phyloP scores from a whole-genome alignment of 2,797 vertebrate species.

The Thaleichthys pacificus region DNA sequence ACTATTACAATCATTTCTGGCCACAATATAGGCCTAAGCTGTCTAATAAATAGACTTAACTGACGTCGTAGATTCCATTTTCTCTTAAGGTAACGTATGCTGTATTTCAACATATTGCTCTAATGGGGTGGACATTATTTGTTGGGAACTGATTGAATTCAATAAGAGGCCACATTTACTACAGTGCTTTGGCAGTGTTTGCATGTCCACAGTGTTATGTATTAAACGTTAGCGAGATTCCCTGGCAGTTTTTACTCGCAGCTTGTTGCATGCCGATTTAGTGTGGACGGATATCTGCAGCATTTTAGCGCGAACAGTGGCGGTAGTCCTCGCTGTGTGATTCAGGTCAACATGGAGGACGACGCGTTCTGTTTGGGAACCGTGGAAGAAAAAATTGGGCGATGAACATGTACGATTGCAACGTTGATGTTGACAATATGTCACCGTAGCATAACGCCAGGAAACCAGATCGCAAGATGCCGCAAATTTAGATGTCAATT shows the following conservation, averaged over 20 bases:
- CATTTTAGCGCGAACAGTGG: slow-evolving; percentile 11
- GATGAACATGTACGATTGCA: background rate
- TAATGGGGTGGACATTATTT: background rate
- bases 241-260: too few relatives aligned
- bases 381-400: background rate
- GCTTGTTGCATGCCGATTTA: background rate
- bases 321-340: background rate
- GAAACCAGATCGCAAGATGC: background rate
- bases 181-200: background rate
- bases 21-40: background rate
- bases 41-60: background rate
- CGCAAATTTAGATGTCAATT: background rate
- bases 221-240: background rate
- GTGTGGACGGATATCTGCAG: background rate
- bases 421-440: background rate
- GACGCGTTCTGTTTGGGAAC: slow-evolving; percentile 21
- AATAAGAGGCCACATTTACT: background rate
- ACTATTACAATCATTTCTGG: background rate
- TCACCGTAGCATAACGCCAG: background rate
- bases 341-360: slow-evolving; percentile 50
- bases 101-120: slow-evolving; percentile 6
- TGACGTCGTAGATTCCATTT: background rate
- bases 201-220: background rate
- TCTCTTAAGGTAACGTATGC: slow-evolving; percentile 15
- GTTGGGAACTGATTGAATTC: background rate